Conservation (phyloP, 2,888 invertebrate genomes). For the Cosmia trapezina region DNA sequence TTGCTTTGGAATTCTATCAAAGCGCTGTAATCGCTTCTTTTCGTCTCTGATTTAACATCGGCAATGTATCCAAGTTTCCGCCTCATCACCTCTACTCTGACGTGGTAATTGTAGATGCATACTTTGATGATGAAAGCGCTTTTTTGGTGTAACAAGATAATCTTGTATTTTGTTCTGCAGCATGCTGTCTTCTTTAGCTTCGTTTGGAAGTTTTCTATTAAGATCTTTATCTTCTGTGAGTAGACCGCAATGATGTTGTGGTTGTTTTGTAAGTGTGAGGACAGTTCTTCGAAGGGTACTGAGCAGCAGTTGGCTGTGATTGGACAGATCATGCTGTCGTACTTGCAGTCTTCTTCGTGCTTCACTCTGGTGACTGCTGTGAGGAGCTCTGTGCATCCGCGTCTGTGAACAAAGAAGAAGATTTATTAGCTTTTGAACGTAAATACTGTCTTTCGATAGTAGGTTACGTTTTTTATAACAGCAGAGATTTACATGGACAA, state of each 20-base stretch:
- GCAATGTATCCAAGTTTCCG: slow-evolving; percentile 85
- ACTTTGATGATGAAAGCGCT: slow-evolving; percentile 89
- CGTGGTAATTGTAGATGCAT: slow-evolving; percentile 88
- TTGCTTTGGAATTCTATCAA: slow-evolving; percentile 88
- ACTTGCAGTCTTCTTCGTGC: slow-evolving; percentile 87
- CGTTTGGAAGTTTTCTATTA: slow-evolving; percentile 88
- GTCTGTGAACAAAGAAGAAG: slow-evolving; percentile 78
- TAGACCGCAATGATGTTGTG: slow-evolving; percentile 88
- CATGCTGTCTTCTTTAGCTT: slow-evolving; percentile 88
- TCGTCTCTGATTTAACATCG: slow-evolving; percentile 81
- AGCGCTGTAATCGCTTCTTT: slow-evolving; percentile 87
- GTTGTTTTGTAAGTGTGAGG: slow-evolving; percentile 81
- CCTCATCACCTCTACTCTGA: slow-evolving; percentile 87
- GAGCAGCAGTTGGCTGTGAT: slow-evolving; percentile 86
- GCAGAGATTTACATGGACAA: background rate
- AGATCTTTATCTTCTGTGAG: slow-evolving; percentile 87
- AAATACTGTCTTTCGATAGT: background rate
- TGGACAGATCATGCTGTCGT: slow-evolving; percentile 86
- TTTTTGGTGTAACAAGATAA: slow-evolving; percentile 85
- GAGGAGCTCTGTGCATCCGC: slow-evolving; percentile 86
- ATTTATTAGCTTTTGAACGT: slow-evolving; percentile 16
- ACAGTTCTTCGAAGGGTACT: slow-evolving; percentile 85
- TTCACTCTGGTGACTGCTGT: slow-evolving; percentile 82
- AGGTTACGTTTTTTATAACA: background rate
- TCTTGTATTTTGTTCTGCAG: slow-evolving; percentile 88